Evolutionary conservation across 2,113 vertebrate species (phyloP), one percentile per base, ranked within the genome.

Genomic region (Sturnus vulgaris): DNA sequence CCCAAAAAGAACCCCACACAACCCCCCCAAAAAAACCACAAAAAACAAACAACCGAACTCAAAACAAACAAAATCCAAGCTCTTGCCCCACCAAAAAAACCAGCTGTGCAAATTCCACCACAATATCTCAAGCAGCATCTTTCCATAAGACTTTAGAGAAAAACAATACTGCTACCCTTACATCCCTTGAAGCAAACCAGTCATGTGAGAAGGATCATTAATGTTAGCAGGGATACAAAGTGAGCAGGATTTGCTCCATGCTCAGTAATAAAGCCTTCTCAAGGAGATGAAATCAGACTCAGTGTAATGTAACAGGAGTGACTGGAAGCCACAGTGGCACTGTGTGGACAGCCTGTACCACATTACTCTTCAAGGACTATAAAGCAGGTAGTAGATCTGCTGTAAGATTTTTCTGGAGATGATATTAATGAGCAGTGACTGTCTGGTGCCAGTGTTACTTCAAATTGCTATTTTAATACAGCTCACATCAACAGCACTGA

Each of bases 391-490:
- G 33, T 28, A 93, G 66, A 55, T 90, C n/a, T 30, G 9, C 79
- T 83, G 15, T 44, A 60, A 82, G 69, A 39, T 79, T 81, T 79
- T 81, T 21, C 68, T 59, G 63, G 23, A 82, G 42, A 39, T 93
- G 37, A 77, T 68, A 63, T 77, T 92, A 96, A 88, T 80, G 28
- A 91, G 12, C n/a, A 39, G 18, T 96, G 86, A 95, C 53, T 91
- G 69, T 79, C 95, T 73, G 68, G 68, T 82, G 76, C 21, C 50
- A 80, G 22, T 63, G 65, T 78, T 88, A 55, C 73, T 95, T 78
- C 76, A 91, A 88, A 89, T 52, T 95, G 42, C 44, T 77, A 82
- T 93, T 97, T 95, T 91, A 94, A 94, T 94, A 55, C 52, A 88
- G 35, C 30, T 95, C 56, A 90, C 52, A 96, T 86, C 44, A 95